Evolutionary conservation across 2,113 vertebrate species (phyloP), one percentile per base, ranked within the genome.

Genomic region (Xyrauchen texanus): DNA sequence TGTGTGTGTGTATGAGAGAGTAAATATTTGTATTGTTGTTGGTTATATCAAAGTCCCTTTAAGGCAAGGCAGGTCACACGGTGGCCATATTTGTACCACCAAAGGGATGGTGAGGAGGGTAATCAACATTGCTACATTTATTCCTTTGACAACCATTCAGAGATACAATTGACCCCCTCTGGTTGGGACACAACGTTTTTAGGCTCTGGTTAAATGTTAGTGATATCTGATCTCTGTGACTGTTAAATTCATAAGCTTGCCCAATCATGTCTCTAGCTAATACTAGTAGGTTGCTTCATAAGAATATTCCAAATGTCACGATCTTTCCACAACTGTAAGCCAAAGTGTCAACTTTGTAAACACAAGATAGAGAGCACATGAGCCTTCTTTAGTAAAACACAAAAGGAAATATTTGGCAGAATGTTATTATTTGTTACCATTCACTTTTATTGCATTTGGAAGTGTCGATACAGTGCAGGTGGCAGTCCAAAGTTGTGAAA

Each of bases 71-170:
- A 34, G 21, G 21, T 34, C 21, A 34, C 21, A 1, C 3, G 21
- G 21, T 3, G 21, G 21, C 21, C 21, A 34, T 34, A 34, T 34
- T 34, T 34, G 21, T 34, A 34, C 21, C 21, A 3, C 21, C 21
- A 34, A 34, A 34, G 21, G 21, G 21, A 34, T 34, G 47, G 7
- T 49, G 47, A 79, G 87, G 81, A 82, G 84, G 78, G 83, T 88
- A 86, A 91, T 89, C 89, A 90, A 88, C 86, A 85, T 81, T 53
- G 81, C 86, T 88, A 83, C 87, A 86, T 87, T 88, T 87, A 89
- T 83, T 86, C 89, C 80, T 82, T 83, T 83, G 87, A 81, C 71
- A 46, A 44, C 46, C 60, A 8, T 34, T 75, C 62, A 81, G 60
- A 79, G 67, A 64, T 34, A 45, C 61, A 68, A 58, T 4, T 46